These are phyloP conservation scores for Lophius piscatorius DNA, from an alignment of 2,113 vertebrate species.

Conservation along the genomic window DNA sequence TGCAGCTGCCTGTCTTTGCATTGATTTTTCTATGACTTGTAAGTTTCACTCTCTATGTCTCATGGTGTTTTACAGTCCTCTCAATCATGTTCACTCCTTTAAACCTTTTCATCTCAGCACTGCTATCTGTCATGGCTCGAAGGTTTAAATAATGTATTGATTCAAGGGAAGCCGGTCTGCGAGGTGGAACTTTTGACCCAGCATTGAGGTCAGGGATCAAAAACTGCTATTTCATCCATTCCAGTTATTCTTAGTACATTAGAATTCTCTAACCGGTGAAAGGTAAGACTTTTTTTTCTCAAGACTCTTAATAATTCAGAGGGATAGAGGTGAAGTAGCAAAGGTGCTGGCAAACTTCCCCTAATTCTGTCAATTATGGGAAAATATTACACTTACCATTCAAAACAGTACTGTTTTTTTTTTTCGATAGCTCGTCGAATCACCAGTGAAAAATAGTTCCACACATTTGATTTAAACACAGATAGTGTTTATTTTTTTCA, in stretches of 20 bases:
- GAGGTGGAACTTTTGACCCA: not conserved
- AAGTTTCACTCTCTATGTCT: not conserved
- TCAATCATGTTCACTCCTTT: not conserved
- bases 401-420: too few relatives aligned
- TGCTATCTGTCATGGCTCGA: slow-evolving; percentile 9
- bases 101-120: slow-evolving; percentile 21
- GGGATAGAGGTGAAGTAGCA: not conserved
- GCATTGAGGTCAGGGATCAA: not conserved
- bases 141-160: slow-evolving; percentile 22
- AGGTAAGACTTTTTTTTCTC: not conserved
- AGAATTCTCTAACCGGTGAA: too few relatives aligned
- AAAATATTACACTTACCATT: too few relatives aligned
- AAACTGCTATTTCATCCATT: not conserved
- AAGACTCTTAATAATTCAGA: too few relatives aligned
- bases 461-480: too few relatives aligned
- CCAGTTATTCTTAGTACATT: not conserved
- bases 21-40: not conserved
- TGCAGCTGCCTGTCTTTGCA: not conserved
- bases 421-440: too few relatives aligned
- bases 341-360: not conserved
- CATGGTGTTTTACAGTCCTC: not conserved
- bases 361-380: not conserved
- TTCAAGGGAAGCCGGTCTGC: not conserved
- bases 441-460: too few relatives aligned
- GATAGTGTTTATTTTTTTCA: too few relatives aligned